Evolutionary conservation across 2,888 invertebrate genomes (phyloP), one percentile per base, ranked within the genome.

Genomic region (Tribolium freemani): DNA sequence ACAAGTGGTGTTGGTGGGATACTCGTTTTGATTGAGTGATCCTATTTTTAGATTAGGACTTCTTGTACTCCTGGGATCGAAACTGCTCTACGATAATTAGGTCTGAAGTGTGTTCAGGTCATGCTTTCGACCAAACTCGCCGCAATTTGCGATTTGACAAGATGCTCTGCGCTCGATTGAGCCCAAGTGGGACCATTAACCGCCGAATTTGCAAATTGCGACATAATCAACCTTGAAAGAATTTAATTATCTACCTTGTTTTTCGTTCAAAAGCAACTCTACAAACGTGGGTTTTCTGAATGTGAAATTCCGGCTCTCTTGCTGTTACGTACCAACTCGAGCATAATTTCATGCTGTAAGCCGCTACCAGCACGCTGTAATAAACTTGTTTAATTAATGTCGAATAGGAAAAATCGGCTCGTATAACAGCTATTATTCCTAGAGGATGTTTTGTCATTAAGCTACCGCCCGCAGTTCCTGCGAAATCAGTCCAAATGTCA

Each of bases 11-110:
- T 78, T 77, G 74, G 76, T 77, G 68, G 78, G 77, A 78, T 78
- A 75, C 75, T 76, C 75, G 72, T 77, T 80, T 77, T 78, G 80
- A 79, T 79, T 77, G 78, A 78, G 75, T 73, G 75, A 74, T 78
- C 69, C 72, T 67, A 75, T 74, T 75, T 76, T 76, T 74, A 71
- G 76, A 75, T 75, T 74, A 67, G 69, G 50, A 58, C 54, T 58
- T 63, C 63, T 70, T 66, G 63, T 56, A 21, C 66, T 54, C 38
- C 1, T 11, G 50, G 64, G 72, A 75, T 58, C 58, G 48, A 67
- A 67, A 38, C 57, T 38, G 69, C 64, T 73, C 58, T 61, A 66
- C 53, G 51, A 71, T 73, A 71, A 75, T 75, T 75, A 71, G 70
- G 61, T 70, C 69, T 60, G 60, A 53, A 60, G 57, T 50, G 50